Evolutionary conservation across 2,797 vertebrate genomes (phyloP).

Genomic region (Chrysocyon brachyurus): DNA sequence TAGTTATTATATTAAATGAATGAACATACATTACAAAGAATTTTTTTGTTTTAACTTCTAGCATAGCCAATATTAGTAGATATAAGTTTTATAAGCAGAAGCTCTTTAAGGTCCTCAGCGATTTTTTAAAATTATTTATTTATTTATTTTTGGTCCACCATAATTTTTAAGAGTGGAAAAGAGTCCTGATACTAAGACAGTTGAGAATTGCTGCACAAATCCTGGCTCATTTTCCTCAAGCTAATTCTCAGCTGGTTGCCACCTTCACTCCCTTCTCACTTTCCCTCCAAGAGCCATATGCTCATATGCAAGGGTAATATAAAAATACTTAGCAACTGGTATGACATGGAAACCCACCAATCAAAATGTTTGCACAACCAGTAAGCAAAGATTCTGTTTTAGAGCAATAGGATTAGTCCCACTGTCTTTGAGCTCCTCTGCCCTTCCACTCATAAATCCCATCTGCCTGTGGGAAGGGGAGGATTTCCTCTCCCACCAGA

Average conservation of each 20-base stretch:
- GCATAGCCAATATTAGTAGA: slow-evolving; percentile 25
- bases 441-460: not conserved
- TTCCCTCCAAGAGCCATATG: not conserved
- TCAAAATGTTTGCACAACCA: not conserved
- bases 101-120: not conserved
- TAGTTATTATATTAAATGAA: slow-evolving; percentile 35
- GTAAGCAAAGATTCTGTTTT: not conserved
- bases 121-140: not conserved
- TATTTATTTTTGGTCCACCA: not conserved
- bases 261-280: not conserved
- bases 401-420: not conserved
- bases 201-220: not conserved
- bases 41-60: slow-evolving; percentile 50
- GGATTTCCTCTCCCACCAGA: not conserved
- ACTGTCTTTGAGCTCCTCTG: not conserved
- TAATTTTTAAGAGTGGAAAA: slow-evolving; percentile 43
- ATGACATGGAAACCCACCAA: not conserved
- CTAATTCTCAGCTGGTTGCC: not conserved
- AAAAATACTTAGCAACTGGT: not conserved
- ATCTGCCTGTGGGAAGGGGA: not conserved
- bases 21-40: not conserved
- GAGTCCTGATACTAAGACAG: not conserved
- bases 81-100: slow-evolving; percentile 27
- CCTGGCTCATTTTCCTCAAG: slow-evolving; percentile 32
- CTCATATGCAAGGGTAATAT: not conserved